These are phyloP conservation scores for Mola mola DNA, from an alignment of 2,113 vertebrate genomes.

Conservation along the genomic window DNA sequence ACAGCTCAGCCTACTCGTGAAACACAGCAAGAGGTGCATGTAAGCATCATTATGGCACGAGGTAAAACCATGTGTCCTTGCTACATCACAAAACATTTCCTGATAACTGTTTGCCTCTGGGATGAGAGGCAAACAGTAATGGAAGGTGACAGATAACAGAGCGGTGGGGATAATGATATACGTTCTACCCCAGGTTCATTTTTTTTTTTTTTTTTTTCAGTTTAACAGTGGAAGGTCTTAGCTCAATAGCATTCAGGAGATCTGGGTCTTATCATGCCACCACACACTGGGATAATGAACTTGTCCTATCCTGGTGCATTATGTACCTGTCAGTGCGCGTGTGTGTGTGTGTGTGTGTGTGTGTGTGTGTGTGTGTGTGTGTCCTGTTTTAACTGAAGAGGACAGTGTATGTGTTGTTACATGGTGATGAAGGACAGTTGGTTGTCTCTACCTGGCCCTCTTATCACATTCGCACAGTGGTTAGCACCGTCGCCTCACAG, in stretches of 20 bases:
- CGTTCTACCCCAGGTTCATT: slow-evolving; percentile 35
- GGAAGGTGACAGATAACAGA: slow-evolving; percentile 60
- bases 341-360: slow-evolving; percentile 30
- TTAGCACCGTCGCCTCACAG: too few species aligned
- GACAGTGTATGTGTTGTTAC: slow-evolving; percentile 53
- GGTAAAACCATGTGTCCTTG: slow-evolving; percentile 21
- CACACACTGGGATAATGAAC: slow-evolving; percentile 70
- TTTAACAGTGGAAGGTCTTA: slow-evolving; percentile 42
- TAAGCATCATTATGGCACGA: slow-evolving; percentile 29
- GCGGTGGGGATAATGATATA: slow-evolving; percentile 47
- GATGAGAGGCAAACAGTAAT: slow-evolving; percentile 46
- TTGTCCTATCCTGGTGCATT: slow-evolving; percentile 55
- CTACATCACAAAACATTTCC: slow-evolving; percentile 46
- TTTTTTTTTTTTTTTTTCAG: slow-evolving; percentile 17
- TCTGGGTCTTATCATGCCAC: slow-evolving; percentile 60
- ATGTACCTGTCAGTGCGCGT: slow-evolving; percentile 42
- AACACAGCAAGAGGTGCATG: slow-evolving; percentile 26
- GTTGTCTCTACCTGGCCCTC: slow-evolving; percentile 66
- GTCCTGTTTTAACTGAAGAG: slow-evolving; percentile 61
- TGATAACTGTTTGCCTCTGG: slow-evolving; percentile 44
- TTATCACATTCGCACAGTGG: slow-evolving; percentile 76
- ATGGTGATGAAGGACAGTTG: slow-evolving; percentile 66
- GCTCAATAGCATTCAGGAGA: slow-evolving; percentile 61
- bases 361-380: slow-evolving; percentile 32
- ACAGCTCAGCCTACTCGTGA: slow-evolving; percentile 4